Evolutionary conservation across 2,113 vertebrate genomes (phyloP), one percentile per base, ranked within the genome.

Genomic region (Corydoras sp.): DNA sequence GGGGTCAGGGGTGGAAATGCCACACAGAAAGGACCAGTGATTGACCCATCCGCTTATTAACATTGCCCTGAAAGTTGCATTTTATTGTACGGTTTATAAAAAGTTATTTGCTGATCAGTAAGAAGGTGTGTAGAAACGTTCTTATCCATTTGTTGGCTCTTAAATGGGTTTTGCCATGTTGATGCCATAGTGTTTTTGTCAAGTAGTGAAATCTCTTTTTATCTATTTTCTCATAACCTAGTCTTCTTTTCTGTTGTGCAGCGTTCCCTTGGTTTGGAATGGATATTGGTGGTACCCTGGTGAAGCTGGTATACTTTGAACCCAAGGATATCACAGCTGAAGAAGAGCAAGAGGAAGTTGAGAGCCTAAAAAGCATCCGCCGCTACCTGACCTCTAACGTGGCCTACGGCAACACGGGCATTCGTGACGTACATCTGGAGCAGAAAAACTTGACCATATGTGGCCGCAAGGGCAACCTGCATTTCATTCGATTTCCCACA

Each of bases 191-290:
- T 43, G 35, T 2, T 43, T 43, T 43, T 43, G 35, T 43, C 35
- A 43, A 8, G 4, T 43, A 8, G 4, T 43, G 35, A 43, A 43
- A 43, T 43, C 4, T 43, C 35, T 43, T 43, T 43, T 43, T 43
- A 43, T 43, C 35, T 43, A 43, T 43, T 43, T 43, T 43, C 35
- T 43, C 35, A 8, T 43, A 43, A 43, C 4, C 35, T 43, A 43
- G 4, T 8, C 35, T 43, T 43, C 35, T 43, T 43, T 43, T 43
- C 2, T 59, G 31, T 48, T 43, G 69, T 62, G 54, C 81, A 95
- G 93, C 93, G 0, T 95, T 95, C 83, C 93, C 93, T 0, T 95
- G 93, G 93, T 94, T 95, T 65, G 93, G 93, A 55, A 93, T 95
- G 93, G 93, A 95, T 80, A 95, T 95, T 0, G 93, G 93, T 66